Evolutionary conservation across 2,113 vertebrate species (phyloP).

Genomic region (Terrapene triunguis): DNA sequence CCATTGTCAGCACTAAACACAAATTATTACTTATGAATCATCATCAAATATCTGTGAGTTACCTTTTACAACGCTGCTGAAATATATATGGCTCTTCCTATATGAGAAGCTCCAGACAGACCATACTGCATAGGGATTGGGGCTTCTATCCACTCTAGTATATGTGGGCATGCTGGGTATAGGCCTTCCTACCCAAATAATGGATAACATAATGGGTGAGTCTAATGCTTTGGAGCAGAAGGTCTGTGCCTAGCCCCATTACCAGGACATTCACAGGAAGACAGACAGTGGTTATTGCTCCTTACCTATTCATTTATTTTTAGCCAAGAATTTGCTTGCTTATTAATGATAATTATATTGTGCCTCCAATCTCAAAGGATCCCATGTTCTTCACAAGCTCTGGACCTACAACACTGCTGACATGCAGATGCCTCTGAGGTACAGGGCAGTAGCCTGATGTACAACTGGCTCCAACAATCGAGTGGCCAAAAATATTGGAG

Average conservation of each 20-base stretch:
- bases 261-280: not conserved
- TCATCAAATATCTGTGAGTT: not conserved
- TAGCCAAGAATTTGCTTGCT: not conserved
- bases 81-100: not conserved
- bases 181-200: not conserved
- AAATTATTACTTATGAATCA: constrained; percentile 12
- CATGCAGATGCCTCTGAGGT: not conserved
- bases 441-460: not conserved
- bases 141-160: not conserved
- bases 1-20: not conserved
- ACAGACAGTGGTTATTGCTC: not conserved
- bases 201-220: not conserved
- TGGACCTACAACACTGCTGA: not conserved
- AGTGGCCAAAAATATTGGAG: not conserved
- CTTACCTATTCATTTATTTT: not conserved
- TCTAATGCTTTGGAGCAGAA: not conserved
- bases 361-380: not conserved
- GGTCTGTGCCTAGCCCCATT: not conserved
- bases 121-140: not conserved
- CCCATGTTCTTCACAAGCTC: not conserved
- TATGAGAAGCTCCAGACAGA: not conserved
- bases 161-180: no score
- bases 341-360: not conserved
- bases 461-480: not conserved
- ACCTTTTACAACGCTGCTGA: not conserved